Conservation (phyloP, 2,113 vertebrate genomes). For the Gymnogyps californianus region DNA sequence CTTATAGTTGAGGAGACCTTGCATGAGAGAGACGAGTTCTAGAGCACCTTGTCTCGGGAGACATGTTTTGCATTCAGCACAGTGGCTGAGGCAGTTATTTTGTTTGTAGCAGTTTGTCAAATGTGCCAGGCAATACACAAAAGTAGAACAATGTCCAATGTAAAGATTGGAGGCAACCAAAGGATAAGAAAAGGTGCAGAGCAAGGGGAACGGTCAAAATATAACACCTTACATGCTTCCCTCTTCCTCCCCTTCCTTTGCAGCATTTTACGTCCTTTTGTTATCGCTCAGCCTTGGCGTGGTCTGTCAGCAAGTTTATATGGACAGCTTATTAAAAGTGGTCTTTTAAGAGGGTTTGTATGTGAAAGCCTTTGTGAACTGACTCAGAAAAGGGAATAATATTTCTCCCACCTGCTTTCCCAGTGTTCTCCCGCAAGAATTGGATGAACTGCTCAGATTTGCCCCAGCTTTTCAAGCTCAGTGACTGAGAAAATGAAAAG, state of each 20-base stretch:
- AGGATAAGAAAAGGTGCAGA: neutral
- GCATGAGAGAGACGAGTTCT: neutral
- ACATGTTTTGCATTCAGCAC: accelerated
- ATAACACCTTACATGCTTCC: neutral
- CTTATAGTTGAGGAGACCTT: neutral
- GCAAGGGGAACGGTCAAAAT: neutral
- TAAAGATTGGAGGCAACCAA: neutral
- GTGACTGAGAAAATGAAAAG: neutral
- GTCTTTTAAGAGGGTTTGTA: neutral
- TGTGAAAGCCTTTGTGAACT: neutral
- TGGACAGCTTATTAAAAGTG: neutral
- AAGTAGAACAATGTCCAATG: neutral
- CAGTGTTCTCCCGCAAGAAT: neutral
- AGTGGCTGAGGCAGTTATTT: neutral
- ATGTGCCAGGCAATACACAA: neutral
- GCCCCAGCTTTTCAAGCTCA: neutral
- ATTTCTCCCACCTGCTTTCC: neutral
- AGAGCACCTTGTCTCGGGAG: accelerated
- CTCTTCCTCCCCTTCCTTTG: neutral
- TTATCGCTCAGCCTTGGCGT: neutral
- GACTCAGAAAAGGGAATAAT: neutral
- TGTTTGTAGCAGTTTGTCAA: neutral
- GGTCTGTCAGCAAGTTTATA: neutral
- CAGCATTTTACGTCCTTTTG: neutral
- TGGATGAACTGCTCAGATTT: neutral